A percentile compares a stretch with the other conserved stretches of the same genome.
Evolutionary conservation across 2,797 vertebrate genomes (phyloP).

Genomic region (Manis pentadactyla): DNA sequence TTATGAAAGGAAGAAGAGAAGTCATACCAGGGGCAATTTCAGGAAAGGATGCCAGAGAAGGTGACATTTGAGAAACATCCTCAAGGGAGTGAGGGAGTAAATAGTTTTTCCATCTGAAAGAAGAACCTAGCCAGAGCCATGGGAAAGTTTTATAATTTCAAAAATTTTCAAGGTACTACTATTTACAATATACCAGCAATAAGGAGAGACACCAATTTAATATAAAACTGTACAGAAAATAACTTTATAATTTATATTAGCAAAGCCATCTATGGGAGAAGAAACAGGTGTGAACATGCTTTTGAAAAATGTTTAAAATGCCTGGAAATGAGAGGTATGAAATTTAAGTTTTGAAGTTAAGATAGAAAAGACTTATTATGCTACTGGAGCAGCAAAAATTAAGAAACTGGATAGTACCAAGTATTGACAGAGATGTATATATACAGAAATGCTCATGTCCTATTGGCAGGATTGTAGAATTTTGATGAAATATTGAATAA

Average conservation of each 20-base stretch:
- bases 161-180: neutral
- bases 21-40: neutral
- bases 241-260: neutral
- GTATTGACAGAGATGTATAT: accelerated
- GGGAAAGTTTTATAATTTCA: neutral
- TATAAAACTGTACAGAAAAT: neutral
- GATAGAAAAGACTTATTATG: neutral
- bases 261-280: neutral
- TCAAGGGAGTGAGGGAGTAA: neutral
- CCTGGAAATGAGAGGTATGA: neutral
- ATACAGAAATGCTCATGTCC: neutral
- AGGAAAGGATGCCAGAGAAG: neutral
- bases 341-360: neutral
- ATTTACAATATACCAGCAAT: neutral
- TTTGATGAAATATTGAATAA: neutral
- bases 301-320: neutral
- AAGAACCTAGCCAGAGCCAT: neutral
- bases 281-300: neutral
- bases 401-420: neutral
- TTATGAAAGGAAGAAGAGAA: neutral
- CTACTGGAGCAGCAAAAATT: neutral
- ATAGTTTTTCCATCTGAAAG: neutral
- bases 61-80: neutral
- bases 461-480: neutral
- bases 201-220: neutral